These are phyloP conservation scores for Cerastis leucographa DNA, from an alignment of 2,888 invertebrate species.

Conservation along the genomic window DNA sequence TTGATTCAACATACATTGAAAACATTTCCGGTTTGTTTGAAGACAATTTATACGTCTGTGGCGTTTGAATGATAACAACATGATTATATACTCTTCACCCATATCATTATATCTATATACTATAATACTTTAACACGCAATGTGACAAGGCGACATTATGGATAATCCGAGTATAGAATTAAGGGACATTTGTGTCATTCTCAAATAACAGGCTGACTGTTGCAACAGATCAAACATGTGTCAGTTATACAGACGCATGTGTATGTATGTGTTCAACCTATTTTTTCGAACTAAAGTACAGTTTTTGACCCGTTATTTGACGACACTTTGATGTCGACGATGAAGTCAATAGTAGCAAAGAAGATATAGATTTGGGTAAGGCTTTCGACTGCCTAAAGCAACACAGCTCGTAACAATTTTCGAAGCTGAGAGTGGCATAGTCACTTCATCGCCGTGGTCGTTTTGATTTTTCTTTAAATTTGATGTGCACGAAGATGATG, in stretches of 20 bases:
- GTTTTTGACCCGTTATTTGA: not conserved
- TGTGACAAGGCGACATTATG: conserved; percentile 33
- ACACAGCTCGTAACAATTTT: not conserved
- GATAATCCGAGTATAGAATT: conserved; percentile 28
- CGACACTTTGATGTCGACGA: not conserved
- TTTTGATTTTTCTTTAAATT: not conserved
- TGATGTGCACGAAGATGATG: not conserved
- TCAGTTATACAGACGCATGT: not conserved
- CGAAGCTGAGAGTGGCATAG: not conserved
- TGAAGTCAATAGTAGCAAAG: not conserved
- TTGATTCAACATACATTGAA: conserved; percentile 30
- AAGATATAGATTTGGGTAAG: not conserved
- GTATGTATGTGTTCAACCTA: no score
- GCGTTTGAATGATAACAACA: conserved; percentile 26
- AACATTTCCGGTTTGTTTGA: conserved; percentile 1
- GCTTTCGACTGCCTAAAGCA: conserved; percentile 6
- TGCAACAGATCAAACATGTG: conserved; percentile 16
- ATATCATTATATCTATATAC: conserved; percentile 33
- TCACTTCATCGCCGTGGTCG: not conserved
- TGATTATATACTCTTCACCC: conserved; percentile 32
- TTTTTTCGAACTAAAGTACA: not conserved
- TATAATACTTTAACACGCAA: conserved; percentile 44
- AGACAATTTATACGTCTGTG: conserved; percentile 10
- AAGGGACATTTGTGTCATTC: conserved; percentile 21
- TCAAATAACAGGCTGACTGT: conserved; percentile 22